Base-by-base conservation (phyloP, 92 coral and sea anemone species). In the Porites lobata region DNA sequence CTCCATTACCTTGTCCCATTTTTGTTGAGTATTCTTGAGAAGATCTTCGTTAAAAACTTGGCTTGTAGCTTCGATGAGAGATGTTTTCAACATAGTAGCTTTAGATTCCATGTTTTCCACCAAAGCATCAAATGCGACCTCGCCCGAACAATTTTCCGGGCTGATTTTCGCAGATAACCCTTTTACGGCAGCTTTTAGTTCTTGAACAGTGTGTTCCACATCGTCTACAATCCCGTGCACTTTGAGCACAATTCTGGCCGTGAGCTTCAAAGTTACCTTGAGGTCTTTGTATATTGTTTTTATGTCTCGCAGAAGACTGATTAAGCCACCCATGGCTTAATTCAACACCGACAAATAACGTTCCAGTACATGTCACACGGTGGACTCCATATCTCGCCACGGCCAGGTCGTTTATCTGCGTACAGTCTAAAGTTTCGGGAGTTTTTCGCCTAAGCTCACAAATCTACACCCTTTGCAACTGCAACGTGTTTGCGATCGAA, bases 161-260 rank as follows among this genome's bases (percentile, higher is more conserved):
- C 82, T 83, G 57, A 87, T 50, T 13, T 78, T 86, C 18, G 89
- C 56, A 0, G 94, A 87, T 19, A 91, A 67, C 18, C 85, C 80
- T 50, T 78, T 91, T 0, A 87, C 94, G 8, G 94, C 81, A 2
- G 84, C 78, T 20, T 91, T 91, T 5, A 91, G 87, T 20, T 91
- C 94, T 67, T 91, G 94, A n/a, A 91, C 87, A 1, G 94, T 87
- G 15, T 78, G 88, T 11, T 91, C 94, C 19, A 91, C 88, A 56
- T 91, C 94, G 26, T 91, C 94, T 8, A 91, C 94, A 69, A 91
- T 91, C 6, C 92, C 81, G 56, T 91, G 94, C 7, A 91, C 94
- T 83, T 91, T 91, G 21, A 91, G 87, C 9, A 91, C 94, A 72
- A 91, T 91, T 65, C 90, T 87, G 24, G 94, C 94, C 0, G 94